Base-by-base conservation (phyloP, 2,888 invertebrate genomes). In the Mesochorus sp. region DNA sequence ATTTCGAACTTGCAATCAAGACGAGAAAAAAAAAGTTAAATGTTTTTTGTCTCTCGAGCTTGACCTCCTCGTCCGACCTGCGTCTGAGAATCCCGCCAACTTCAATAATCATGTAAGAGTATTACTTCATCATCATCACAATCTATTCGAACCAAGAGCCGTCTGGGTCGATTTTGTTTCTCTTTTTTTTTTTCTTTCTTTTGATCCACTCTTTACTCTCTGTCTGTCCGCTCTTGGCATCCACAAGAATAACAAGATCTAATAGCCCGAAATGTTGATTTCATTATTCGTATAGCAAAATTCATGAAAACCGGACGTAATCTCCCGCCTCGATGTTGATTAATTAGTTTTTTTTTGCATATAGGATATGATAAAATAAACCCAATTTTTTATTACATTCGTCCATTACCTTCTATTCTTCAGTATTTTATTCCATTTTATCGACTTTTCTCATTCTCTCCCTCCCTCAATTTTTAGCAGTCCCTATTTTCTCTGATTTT, bases 71-170 rank as follows among this genome's bases (percentile, higher is more conserved):
- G 44, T 12, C 5, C 68, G 44, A 68, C 31, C 57, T n/a, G n/a
- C 68, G 68, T 68, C 57, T 68, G 57, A 57, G 68, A 68, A 68
- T 68, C 68, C 68, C 68, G 34, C 57, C 68, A 68, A 68, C 44
- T 47, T 57, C 68, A 57, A 68, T 68, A 68, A 68, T 68, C 57
- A 68, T 57, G 49, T 57, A 68, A 55, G 44, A 68, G 44, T 57
- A 68, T 68, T 68, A 44, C 37, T 57, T 17, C 42, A 68, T 57
- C 44, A 47, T 24, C 68, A 44, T 67, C 47, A 42, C 66, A 28
- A 67, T 53, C 66, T 39, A 67, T 67, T 66, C 53, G 53, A 53
- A 31, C 24, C 44, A 39, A 44, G 55, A 47, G 28, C 21, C 57
- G 55, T 68, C 68, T 55, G 55, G 68, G 44, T 57, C 44, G 57